These are phyloP conservation scores for Platichthys flesus DNA, from an alignment of 2,113 vertebrate species.

Conservation along the genomic window DNA sequence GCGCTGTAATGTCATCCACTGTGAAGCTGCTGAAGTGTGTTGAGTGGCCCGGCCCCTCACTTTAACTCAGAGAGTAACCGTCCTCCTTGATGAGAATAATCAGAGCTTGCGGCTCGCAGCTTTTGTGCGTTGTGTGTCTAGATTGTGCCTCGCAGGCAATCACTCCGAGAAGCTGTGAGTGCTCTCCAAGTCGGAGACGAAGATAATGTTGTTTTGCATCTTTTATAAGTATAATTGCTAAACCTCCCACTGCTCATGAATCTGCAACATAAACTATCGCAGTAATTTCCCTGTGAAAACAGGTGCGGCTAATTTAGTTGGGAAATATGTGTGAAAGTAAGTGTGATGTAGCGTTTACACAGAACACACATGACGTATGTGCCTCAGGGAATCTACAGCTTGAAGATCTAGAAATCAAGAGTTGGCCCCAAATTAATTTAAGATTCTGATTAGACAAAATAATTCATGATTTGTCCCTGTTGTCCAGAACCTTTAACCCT, in stretches of 20 bases:
- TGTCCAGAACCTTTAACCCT: too few relatives aligned
- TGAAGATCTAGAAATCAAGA: background rate
- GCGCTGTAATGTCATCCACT: constrained; percentile 10
- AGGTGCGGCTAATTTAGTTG: background rate
- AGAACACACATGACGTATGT: too few relatives aligned
- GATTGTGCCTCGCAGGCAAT: constrained; percentile 59
- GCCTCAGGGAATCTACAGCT: background rate
- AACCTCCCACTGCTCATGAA: constrained; percentile 50
- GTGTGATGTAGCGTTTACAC: too few relatives aligned
- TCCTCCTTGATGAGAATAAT: constrained; percentile 47
- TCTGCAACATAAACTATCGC: constrained; percentile 23
- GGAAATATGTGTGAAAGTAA: background rate
- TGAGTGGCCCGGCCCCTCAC: background rate
- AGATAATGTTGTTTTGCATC: constrained; percentile 65
- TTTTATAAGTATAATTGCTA: constrained; percentile 51
- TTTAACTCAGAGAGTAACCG: background rate
- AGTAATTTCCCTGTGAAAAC: constrained; percentile 4
- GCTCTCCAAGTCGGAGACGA: constrained; percentile 45
- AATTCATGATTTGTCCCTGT: too few relatives aligned
- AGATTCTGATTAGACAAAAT: too few relatives aligned
- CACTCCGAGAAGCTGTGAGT: constrained; percentile 49
- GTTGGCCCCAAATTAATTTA: too few relatives aligned
- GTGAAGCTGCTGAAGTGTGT: constrained; percentile 3
- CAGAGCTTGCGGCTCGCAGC: constrained; percentile 3
- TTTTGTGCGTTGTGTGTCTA: constrained; percentile 34